Evolutionary conservation across 2,113 vertebrate genomes (phyloP).

Genomic region (Hassar affinis): DNA sequence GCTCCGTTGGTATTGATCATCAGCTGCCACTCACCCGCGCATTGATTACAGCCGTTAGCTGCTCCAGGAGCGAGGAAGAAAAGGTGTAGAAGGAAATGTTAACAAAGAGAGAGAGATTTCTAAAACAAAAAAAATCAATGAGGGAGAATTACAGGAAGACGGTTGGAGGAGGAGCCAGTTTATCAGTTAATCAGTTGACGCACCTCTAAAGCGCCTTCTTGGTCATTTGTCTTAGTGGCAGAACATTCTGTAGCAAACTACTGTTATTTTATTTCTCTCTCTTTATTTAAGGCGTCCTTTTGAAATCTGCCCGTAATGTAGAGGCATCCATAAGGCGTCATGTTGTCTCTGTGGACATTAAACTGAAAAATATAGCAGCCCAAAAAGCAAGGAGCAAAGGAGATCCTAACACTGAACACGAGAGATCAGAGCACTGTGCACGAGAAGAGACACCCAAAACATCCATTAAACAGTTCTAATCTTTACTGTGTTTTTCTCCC

Average conservation of each 20-base stretch:
- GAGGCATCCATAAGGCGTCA: no score
- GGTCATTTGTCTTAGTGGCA: no score
- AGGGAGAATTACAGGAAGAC: neutral
- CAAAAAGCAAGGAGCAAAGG: no score
- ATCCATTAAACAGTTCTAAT: no score
- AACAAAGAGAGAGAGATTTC: neutral
- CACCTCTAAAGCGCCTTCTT: no score
- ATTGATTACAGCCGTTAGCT: slow-evolving; percentile 64
- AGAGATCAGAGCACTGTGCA: no score
- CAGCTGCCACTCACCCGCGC: slow-evolving; percentile 59
- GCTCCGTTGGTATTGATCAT: slow-evolving; percentile 66
- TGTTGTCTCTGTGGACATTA: no score
- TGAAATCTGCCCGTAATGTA: neutral
- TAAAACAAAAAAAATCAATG: neutral
- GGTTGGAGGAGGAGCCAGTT: neutral
- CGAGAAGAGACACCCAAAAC: no score
- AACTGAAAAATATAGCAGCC: no score
- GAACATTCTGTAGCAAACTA: neutral
- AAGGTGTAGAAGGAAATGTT: neutral
- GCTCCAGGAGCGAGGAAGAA: slow-evolving; percentile 51
- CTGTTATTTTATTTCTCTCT: neutral
- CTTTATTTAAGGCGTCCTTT: neutral
- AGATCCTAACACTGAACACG: no score
- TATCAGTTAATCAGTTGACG: no score
- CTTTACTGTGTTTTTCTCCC: neutral